These are phyloP conservation scores for Ophiodon elongatus DNA, from an alignment of 2,113 vertebrate genomes.

Conservation along the genomic window DNA sequence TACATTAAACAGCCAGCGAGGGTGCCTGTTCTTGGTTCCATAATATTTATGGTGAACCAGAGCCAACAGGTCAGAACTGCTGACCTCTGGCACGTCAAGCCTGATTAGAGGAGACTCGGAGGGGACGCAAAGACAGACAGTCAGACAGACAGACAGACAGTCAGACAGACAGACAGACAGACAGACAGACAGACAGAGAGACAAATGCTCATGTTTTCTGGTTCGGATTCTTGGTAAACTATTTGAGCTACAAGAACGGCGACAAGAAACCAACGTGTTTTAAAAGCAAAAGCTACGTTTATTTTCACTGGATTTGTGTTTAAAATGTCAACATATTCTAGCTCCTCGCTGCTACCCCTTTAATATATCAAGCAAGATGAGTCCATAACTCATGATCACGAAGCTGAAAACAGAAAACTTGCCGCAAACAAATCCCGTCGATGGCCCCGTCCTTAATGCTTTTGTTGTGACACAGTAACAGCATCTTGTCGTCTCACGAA, in stretches of 20 bases:
- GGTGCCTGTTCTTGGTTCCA: constrained; percentile 43
- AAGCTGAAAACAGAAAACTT: not conserved
- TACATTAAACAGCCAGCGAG: constrained; percentile 62
- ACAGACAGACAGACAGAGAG: no score
- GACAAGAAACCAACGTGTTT: not conserved
- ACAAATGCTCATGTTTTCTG: not conserved
- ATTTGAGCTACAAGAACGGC: not conserved
- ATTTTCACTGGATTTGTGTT: not conserved
- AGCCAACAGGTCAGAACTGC: constrained; percentile 63
- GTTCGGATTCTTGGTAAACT: not conserved
- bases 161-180: no score
- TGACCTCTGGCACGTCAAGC: constrained; percentile 59
- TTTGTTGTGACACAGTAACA: not conserved
- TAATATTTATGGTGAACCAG: constrained; percentile 73
- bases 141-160: constrained; percentile 3
- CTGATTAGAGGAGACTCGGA: constrained; percentile 49
- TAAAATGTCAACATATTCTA: not conserved
- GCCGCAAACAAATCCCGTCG: not conserved
- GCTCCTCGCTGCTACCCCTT: not conserved
- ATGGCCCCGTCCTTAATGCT: not conserved
- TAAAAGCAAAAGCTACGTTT: not conserved
- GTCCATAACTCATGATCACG: not conserved
- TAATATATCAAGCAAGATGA: not conserved
- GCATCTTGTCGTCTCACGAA: not conserved
- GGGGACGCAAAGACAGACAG: constrained; percentile 37